phyloP scores from a whole-genome alignment of 2,888 invertebrate genomes.

The Caenorhabditis uteleia region DNA sequence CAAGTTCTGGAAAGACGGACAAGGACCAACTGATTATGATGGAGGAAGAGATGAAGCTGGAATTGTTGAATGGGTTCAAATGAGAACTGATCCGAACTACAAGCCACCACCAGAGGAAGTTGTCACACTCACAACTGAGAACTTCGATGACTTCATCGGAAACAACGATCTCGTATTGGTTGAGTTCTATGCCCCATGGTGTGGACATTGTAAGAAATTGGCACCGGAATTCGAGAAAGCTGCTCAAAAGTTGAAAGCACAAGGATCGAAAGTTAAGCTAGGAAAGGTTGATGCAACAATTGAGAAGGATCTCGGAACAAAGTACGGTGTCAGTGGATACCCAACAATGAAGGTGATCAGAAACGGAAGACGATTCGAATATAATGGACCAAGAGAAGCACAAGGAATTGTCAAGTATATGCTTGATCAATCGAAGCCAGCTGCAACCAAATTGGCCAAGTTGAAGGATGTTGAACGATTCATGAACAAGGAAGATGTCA shows the following conservation, averaged over 20 bases:
- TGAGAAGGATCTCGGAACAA: conserved; percentile 72
- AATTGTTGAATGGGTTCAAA: conserved; percentile 73
- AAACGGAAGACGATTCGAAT: conserved; percentile 73
- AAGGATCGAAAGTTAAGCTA: conserved; percentile 61
- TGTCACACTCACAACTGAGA: conserved; percentile 72
- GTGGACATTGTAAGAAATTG: conserved; percentile 72
- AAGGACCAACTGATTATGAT: conserved; percentile 72
- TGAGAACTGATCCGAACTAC: conserved; percentile 73
- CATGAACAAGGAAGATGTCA: conserved; percentile 71
- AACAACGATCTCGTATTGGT: conserved; percentile 72
- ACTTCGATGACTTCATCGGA: conserved; percentile 72
- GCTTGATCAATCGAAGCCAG: conserved; percentile 72
- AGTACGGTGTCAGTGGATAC: conserved; percentile 73
- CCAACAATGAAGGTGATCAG: conserved; percentile 74
- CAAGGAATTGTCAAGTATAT: conserved; percentile 73
- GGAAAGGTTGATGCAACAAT: conserved; percentile 74
- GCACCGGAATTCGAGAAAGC: conserved; percentile 74
- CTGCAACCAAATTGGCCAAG: conserved; percentile 68
- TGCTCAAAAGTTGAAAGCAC: conserved; percentile 69
- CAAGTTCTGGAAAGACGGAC: conserved; percentile 73
- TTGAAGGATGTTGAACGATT: conserved; percentile 69
- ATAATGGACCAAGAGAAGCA: conserved; percentile 72
- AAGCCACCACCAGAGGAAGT: conserved; percentile 74
- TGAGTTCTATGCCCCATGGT: conserved; percentile 76
- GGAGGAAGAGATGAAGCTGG: conserved; percentile 72